A percentile compares a stretch with the other conserved stretches of the same genome.
Conservation (phyloP, 2,888 invertebrate genomes). For the Aquatica leii region DNA sequence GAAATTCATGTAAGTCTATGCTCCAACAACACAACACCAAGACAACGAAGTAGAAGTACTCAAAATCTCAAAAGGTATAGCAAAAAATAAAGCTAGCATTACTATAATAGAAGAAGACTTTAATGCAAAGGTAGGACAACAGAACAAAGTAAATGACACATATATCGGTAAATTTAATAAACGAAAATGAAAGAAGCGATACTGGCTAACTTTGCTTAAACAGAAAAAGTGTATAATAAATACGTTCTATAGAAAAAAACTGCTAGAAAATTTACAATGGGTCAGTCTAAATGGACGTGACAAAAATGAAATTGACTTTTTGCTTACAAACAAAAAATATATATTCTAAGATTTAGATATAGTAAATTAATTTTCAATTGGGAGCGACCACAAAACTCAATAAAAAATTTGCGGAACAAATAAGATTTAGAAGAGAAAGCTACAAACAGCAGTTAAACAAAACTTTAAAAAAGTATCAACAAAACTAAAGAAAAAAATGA, state of each 20-base stretch:
- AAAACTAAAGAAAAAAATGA: too few species aligned
- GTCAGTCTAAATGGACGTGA: not conserved
- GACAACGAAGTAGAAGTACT: too few species aligned
- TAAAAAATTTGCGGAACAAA: not conserved
- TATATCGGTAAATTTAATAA: not conserved
- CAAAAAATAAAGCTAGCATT: not conserved
- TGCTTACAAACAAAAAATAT: not conserved
- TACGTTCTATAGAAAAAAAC: not conserved
- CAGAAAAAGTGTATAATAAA: not conserved
- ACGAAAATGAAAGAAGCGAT: not conserved
- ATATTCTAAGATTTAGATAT: not conserved
- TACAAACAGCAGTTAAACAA: not conserved
- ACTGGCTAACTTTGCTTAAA: too few species aligned
- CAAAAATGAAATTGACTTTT: not conserved
- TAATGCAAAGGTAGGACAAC: not conserved
- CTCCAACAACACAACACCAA: too few species aligned
- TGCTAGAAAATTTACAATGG: not conserved
- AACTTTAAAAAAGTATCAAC: too few species aligned
- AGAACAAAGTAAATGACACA: not conserved
- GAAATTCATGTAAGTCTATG: too few species aligned
- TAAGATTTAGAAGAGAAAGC: not conserved
- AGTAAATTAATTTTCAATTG: not conserved
- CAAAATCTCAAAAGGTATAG: too few species aligned
- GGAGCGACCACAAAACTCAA: not conserved
- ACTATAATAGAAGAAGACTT: not conserved